Evolutionary conservation across 2,888 invertebrate species (phyloP).

Genomic region (Cephalotes varians): DNA sequence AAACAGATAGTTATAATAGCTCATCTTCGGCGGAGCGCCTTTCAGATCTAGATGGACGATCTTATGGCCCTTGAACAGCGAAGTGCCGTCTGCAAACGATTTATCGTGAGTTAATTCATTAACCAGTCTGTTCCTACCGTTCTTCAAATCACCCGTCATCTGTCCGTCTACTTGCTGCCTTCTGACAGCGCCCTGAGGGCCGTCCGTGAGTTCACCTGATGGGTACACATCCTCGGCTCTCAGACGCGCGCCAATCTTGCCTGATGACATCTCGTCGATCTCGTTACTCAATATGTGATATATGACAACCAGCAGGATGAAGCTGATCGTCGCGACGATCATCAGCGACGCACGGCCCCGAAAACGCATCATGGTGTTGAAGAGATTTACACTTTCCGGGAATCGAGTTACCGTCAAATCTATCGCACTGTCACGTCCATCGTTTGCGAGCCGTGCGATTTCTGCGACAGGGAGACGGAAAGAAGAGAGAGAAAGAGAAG

Average conservation of each 20-base stretch:
- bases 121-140: slow-evolving; percentile 44
- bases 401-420: not conserved
- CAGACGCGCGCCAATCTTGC: slow-evolving; percentile 66
- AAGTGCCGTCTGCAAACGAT: slow-evolving; percentile 50
- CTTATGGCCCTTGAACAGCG: slow-evolving; percentile 86
- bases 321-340: slow-evolving; percentile 79
- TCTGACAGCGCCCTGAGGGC: slow-evolving; percentile 69
- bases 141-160: slow-evolving; percentile 69
- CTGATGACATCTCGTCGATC: slow-evolving; percentile 72
- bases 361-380: slow-evolving; percentile 77
- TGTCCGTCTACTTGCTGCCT: slow-evolving; percentile 75
- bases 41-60: slow-evolving; percentile 95
- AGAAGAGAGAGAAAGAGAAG: not conserved
- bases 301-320: slow-evolving; percentile 80
- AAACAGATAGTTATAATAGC: slow-evolving; percentile 88
- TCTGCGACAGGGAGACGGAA: not conserved
- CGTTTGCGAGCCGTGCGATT: not conserved
- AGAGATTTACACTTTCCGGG: not conserved
- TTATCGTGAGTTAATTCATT: slow-evolving; percentile 60
- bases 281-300: slow-evolving; percentile 83
- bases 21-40: slow-evolving; percentile 92
- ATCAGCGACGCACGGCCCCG: slow-evolving; percentile 80
- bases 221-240: slow-evolving; percentile 74
- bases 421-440: slow-evolving; percentile 22
- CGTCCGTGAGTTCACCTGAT: slow-evolving; percentile 71